Conservation (phyloP, 2,888 invertebrate species). For the Drepana falcataria region DNA sequence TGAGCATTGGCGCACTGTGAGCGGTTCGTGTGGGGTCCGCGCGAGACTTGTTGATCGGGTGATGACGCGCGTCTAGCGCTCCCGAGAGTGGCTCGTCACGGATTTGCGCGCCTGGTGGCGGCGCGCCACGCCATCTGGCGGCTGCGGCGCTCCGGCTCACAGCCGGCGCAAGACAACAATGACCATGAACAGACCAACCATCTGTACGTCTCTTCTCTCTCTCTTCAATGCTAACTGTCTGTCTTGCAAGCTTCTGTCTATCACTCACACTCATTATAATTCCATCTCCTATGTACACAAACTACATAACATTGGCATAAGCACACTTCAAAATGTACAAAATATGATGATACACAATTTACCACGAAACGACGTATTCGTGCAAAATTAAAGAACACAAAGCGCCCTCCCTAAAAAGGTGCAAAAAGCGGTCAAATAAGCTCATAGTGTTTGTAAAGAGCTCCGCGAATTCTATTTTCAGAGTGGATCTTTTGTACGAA, state of each 20-base stretch:
- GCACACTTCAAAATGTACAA: conserved; percentile 9
- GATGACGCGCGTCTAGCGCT: conserved; percentile 66
- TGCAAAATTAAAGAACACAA: conserved; percentile 20
- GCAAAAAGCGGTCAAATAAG: conserved; percentile 35
- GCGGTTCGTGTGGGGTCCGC: conserved; percentile 26
- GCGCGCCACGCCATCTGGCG: conserved; percentile 85
- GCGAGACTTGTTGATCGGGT: conserved; percentile 56
- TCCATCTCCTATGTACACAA: conserved; percentile 7
- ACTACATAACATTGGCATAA: conserved; percentile 5
- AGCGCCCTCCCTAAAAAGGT: conserved; percentile 26
- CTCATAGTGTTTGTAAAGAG: conserved; percentile 32
- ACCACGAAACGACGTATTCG: conserved; percentile 12
- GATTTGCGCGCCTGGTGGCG: conserved; percentile 84
- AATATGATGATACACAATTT: conserved; percentile 3
- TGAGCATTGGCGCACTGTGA: conserved; percentile 32
- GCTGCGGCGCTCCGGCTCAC: conserved; percentile 78
- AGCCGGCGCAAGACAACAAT: conserved; percentile 71
- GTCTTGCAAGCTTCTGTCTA: conserved; percentile 35
- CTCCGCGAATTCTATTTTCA: conserved; percentile 44
- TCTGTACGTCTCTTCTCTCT: conserved; percentile 75
- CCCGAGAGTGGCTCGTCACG: conserved; percentile 82
- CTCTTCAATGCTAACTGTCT: conserved; percentile 47
- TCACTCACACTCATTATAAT: conserved; percentile 19
- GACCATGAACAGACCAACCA: conserved; percentile 76
- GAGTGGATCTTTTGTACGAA: conserved; percentile 35